Base-by-base conservation (phyloP, 2,797 vertebrate species). In the Triplophysa bombifrons region DNA sequence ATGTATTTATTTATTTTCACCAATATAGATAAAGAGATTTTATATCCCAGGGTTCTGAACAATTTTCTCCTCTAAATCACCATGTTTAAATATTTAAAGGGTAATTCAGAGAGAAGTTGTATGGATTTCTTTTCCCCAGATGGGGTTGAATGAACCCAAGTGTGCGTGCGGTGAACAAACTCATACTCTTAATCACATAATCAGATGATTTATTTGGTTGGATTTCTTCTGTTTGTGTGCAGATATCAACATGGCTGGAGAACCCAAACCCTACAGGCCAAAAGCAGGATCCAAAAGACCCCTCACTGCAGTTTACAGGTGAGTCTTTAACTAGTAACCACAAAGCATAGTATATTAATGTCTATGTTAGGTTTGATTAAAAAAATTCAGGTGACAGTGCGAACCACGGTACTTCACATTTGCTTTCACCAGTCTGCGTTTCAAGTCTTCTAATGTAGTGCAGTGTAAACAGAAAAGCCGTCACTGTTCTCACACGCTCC, bases 171-270 rank as follows among this genome's bases (percentile, higher is more conserved):
- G 20, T 67, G 46, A 44, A 17, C 63, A 25, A n/a, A 71, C 17
- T 61, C 14, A 48, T 68, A 53, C 3, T 55, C 27, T 2, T 61
- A 61, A 30, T 61, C 27, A 30, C 7, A 61, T 9, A 30, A 65
- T 17, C 72, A 60, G 20, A 11, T 71, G 56, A 74, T 61, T 78
- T 17, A 81, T 76, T 76, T 25, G 25, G 34, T 11, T 56, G 11
- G 46, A 69, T 78, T 55, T 74, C 51, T 80, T 81, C 74, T 85
- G 25, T 80, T n/a, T 81, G 48, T 73, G 17, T 83, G 34, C 93
- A 99, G 97, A 99, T 91, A 98, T 99, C 90, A 99, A 99, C 90
- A 99, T 99, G 98, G 98, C 98, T 11, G 98, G 98, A 19, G 98
- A 99, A 83, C 97, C 98, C 56, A 99, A 98, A 91, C 97, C 97